A percentile compares a stretch with the other conserved stretches of the same genome.
Conservation (phyloP, 2,113 vertebrate species). For the Pseudorhombus dupliciocellatus region DNA sequence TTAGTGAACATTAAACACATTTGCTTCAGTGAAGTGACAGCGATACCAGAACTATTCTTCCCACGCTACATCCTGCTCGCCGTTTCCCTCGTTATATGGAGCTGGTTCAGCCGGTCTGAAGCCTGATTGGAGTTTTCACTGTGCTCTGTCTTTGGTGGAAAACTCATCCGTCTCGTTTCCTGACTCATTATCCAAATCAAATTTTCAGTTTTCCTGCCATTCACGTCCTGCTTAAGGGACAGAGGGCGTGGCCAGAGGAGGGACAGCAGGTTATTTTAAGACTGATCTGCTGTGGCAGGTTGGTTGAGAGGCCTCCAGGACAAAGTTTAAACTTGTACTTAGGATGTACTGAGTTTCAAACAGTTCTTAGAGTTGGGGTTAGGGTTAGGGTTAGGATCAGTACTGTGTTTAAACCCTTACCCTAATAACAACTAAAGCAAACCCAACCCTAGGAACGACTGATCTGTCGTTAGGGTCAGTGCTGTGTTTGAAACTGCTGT, state of each 20-base stretch:
- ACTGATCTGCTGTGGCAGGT: conserved; percentile 12
- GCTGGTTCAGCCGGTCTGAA: conserved; percentile 65
- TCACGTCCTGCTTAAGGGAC: conserved; percentile 6
- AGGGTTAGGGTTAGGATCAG: no score
- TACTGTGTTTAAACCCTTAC: no score
- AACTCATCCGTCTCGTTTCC: conserved; percentile 50
- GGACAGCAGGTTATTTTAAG: conserved; percentile 28
- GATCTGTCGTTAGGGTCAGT: no score
- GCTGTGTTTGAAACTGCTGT: no score
- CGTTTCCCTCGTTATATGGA: conserved; percentile 26
- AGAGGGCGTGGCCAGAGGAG: conserved; percentile 35
- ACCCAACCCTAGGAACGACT: no score
- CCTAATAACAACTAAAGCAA: no score
- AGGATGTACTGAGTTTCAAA: no score
- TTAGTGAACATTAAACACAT: rapidly evolving
- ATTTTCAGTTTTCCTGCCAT: conserved; percentile 22
- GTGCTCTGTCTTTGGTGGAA: conserved; percentile 21
- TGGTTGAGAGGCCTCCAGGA: background rate
- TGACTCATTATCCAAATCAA: conserved; percentile 57
- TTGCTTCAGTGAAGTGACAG: background rate
- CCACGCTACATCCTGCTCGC: conserved; percentile 35
- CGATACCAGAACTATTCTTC: conserved; percentile 18
- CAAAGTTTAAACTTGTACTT: no score
- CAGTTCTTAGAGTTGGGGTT: no score
- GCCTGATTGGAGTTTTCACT: conserved; percentile 37